Base-by-base conservation (phyloP, 2,113 vertebrate species). In the Pycnonotus jocosus region DNA sequence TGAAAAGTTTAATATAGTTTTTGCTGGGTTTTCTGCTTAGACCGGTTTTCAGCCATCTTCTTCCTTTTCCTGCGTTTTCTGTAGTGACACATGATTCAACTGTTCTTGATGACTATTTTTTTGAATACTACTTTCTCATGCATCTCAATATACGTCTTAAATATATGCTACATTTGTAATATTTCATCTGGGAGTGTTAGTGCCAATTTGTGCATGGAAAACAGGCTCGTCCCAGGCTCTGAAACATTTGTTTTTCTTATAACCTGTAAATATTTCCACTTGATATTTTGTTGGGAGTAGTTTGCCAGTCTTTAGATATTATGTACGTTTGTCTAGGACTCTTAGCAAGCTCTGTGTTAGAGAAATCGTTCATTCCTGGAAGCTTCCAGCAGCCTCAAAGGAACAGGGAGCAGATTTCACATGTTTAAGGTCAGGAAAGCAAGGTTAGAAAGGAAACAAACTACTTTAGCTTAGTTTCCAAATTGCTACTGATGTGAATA, bases 171-270 rank as follows among this genome's bases (percentile, higher is more conserved):
- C 3, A n/a, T 37, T 44, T 44, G 10, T 70, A 48, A 11, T 38
- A 65, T 71, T 92, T 78, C 40, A 68, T 0, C 15, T 51, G 27
- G 35, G 37, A 81, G 17, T 19, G 8, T 38, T 37, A 48, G 77
- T 50, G 31, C 9, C 10, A 71, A 9, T 54, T 62, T 74, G 9
- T 66, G 14, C 6, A 5, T 8, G 15, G 22, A 57, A 71, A 78
- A 68, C 0, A 0, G n/a, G 15, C 3, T 78, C 2, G 6, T 58
- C 33, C 5, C 16, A 65, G 33, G 9, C 31, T 58, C 65, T 84
- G 69, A 79, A 74, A 82, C 31, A 50, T 56, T 56, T 6, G 5
- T 82, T 54, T 60, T 87, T 51, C n/a, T 80, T 23, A 62, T 20
- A 64, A 57, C 15, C 22, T 24, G 5, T 47, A 62, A 57, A 50